Evolutionary conservation across 2,888 invertebrate species (phyloP).

Genomic region (Melieria omissa): DNA sequence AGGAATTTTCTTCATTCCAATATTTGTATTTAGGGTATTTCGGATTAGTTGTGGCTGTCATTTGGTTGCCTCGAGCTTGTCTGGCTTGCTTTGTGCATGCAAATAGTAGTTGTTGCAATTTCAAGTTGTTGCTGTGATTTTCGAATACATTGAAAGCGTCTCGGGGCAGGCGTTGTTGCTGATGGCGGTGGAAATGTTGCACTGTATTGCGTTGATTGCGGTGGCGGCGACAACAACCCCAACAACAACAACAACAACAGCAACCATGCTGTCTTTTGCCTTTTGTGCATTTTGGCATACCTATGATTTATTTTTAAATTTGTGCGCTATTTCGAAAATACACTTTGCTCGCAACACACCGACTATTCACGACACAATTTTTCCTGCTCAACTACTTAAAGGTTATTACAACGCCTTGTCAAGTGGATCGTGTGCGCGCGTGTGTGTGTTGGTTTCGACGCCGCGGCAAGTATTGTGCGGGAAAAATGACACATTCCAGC

Average conservation of each 20-base stretch:
- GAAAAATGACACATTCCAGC: too few relatives aligned
- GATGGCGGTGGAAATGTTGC: constrained; percentile 19
- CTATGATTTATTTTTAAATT: too few relatives aligned
- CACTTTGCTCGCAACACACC: neutral
- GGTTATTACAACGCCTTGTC: constrained; percentile 8
- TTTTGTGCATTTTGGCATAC: too few relatives aligned
- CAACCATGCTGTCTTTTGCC: neutral
- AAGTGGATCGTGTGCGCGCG: neutral
- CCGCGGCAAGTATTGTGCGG: too few relatives aligned
- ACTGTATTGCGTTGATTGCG: neutral
- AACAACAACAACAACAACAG: neutral
- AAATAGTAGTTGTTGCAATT: constrained; percentile 17
- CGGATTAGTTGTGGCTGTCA: constrained; percentile 20
- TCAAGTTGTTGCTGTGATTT: constrained; percentile 4
- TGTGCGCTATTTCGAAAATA: constrained; percentile 21
- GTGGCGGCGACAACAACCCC: neutral
- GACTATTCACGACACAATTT: too few relatives aligned
- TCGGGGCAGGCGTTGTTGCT: neutral
- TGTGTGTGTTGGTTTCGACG: neutral
- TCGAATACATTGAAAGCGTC: too few relatives aligned
- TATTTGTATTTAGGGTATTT: constrained; percentile 50
- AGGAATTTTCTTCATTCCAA: constrained; percentile 66
- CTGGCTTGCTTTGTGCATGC: constrained; percentile 32
- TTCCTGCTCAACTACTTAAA: constrained; percentile 8
- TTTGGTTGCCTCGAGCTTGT: neutral